Evolutionary conservation across 2,797 vertebrate species (phyloP), one percentile per base, ranked within the genome.

Genomic region (Phataginus tetradactyla): DNA sequence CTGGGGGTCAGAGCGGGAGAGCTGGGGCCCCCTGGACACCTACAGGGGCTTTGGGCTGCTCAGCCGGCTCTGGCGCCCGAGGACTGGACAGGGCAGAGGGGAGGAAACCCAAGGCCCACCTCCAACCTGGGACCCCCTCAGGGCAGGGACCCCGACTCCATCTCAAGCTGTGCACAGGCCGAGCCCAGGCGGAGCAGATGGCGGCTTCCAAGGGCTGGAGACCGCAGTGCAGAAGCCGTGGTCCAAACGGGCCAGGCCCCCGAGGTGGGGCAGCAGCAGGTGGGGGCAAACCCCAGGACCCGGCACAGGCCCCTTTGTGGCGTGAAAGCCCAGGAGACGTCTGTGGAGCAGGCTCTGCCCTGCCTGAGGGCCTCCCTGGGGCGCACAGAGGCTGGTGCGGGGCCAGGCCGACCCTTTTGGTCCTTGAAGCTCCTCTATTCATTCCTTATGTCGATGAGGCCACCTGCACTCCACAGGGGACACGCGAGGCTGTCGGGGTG

Each of bases 281-380:
- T 0, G 20, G 1, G 4, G 15, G 17, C 7, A 12, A 0, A 14
- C 4, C 17, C 3, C 34, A 20, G 64, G 27, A 9, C 4, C 55
- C 74, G 32, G 21, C 4, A 0, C 0, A 55, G 21, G 34, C 4
- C 3, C 66, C 75, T 20, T 3, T 5, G 1, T 2, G 1, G 23
- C 1, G 15, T 11, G 14, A 0, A 51, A 34, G 45, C 23, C 34
- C 8, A 2, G 32, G 81, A 66, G 45, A 17, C 68, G n/a, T 27
- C 77, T 0, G 9, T 4, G 37, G 13, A 2, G 13, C 13, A 2
- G 5, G 11, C 4, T n/a, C 45, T 4, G 37, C 27, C 49, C 1
- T 21, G 18, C 5, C 0, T 7, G 5, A 6, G 18, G 64, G 55
- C 64, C 37, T 51, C 71, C 25, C 27, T 10, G n/a, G 59, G n/a